These are phyloP conservation scores for Tillus elongatus DNA, from an alignment of 2,888 invertebrate genomes.

Conservation along the genomic window DNA sequence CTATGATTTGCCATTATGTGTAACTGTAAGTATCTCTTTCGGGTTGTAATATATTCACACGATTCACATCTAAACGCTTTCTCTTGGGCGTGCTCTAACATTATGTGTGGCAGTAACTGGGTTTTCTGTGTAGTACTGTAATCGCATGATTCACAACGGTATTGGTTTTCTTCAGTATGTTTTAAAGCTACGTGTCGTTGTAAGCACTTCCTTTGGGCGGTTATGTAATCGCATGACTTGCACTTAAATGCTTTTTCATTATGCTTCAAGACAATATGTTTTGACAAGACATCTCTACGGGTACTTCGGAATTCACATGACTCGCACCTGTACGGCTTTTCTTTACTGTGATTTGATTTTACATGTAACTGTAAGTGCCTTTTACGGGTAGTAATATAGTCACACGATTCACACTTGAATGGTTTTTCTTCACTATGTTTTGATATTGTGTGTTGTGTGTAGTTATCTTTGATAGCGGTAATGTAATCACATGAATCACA, in stretches of 20 bases:
- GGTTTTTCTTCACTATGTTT: no score
- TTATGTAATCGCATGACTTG: not conserved
- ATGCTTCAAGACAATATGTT: no score
- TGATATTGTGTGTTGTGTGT: no score
- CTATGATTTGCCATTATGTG: conserved; percentile 5
- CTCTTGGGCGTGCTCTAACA: conserved; percentile 1
- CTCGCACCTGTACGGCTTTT: conserved; percentile 5
- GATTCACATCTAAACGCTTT: conserved; percentile 1
- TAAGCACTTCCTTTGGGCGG: no score
- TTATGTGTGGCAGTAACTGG: conserved; percentile 3
- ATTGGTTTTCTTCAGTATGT: not conserved
- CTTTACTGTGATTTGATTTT: not conserved
- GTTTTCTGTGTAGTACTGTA: conserved; percentile 7
- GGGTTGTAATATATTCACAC: conserved; percentile 6
- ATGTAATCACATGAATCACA: conserved; percentile 1
- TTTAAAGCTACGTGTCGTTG: no score
- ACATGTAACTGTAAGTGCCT: conserved; percentile 1
- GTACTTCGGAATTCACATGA: conserved; percentile 6
- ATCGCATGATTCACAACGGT: conserved; percentile 7
- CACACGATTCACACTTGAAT: no score
- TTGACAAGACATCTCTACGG: no score
- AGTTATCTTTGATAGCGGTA: not conserved
- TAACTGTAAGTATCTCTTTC: not conserved
- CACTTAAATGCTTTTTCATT: no score
- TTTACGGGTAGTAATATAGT: no score